Evolutionary conservation across 2,113 vertebrate species (phyloP).

Genomic region (Corydoras sp.): DNA sequence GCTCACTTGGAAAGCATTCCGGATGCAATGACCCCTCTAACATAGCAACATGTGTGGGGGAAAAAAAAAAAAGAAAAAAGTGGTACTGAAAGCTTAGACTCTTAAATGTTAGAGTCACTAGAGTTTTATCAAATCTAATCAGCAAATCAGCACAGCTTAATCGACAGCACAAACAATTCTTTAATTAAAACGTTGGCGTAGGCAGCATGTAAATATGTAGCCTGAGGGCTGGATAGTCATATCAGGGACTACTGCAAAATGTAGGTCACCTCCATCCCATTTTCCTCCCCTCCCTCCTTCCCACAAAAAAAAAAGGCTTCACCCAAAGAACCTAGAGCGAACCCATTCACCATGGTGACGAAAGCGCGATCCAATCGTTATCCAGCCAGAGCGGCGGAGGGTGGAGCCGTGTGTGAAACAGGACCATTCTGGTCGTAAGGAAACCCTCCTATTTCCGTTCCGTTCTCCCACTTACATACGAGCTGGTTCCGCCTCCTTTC

Average conservation of each 20-base stretch:
- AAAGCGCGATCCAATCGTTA: conserved; percentile 35
- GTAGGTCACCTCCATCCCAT: conserved; percentile 60
- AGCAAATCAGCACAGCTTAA: too few relatives aligned
- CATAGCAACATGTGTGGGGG: too few relatives aligned
- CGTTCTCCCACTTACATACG: conserved; percentile 12
- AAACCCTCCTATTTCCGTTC: conserved; percentile 28
- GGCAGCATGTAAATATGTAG: conserved; percentile 18
- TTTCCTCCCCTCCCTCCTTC: conserved; percentile 28
- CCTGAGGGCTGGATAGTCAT: conserved; percentile 23
- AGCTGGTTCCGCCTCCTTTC: conserved; percentile 2
- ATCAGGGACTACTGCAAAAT: conserved; percentile 44
- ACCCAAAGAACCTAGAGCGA: conserved; percentile 51
- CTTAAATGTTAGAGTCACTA: too few relatives aligned
- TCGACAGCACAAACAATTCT: too few relatives aligned
- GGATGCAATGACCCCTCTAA: too few relatives aligned
- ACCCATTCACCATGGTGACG: conserved; percentile 43
- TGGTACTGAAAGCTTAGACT: too few relatives aligned
- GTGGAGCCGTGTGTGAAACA: conserved; percentile 9
- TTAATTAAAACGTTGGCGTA: neutral
- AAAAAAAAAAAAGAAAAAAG: too few relatives aligned
- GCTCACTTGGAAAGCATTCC: too few relatives aligned
- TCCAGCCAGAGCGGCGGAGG: conserved; percentile 15
- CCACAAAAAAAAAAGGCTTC: conserved; percentile 42
- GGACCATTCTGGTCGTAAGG: conserved; percentile 26
- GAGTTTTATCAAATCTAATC: too few relatives aligned